Conservation (phyloP, 2,113 vertebrate species). For the Rattus norvegicus region DNA sequence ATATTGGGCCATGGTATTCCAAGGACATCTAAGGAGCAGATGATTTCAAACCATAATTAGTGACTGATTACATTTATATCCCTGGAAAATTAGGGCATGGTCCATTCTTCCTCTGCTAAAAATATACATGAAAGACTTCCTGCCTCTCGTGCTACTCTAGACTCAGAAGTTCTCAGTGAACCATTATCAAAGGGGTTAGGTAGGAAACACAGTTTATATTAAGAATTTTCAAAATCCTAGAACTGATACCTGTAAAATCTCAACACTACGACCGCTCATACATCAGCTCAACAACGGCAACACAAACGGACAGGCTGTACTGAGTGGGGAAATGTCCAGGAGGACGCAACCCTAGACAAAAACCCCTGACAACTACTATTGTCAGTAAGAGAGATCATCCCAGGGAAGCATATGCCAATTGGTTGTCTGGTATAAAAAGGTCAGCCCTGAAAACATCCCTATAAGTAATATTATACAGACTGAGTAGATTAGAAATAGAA, state of each 20-base stretch:
- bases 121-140: no score
- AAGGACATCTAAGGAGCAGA: background rate
- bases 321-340: background rate
- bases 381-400: background rate
- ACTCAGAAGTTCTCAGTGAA: background rate
- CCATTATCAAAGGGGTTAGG: background rate
- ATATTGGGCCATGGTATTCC: accelerated
- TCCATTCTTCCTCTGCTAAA: no score
- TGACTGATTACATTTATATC: background rate
- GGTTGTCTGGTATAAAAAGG: background rate
- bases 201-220: background rate
- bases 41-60: background rate
- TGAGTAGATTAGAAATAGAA: background rate
- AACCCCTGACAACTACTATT: background rate
- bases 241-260: background rate
- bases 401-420: background rate
- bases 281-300: background rate
- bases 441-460: background rate
- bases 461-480: background rate
- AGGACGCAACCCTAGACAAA: background rate
- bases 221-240: background rate
- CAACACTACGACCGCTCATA: background rate
- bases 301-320: background rate
- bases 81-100: background rate
- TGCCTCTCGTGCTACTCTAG: background rate